Evolutionary conservation across 1,140 invertebrate species (phyloP).

Genomic region (Drosophila saltans): DNA sequence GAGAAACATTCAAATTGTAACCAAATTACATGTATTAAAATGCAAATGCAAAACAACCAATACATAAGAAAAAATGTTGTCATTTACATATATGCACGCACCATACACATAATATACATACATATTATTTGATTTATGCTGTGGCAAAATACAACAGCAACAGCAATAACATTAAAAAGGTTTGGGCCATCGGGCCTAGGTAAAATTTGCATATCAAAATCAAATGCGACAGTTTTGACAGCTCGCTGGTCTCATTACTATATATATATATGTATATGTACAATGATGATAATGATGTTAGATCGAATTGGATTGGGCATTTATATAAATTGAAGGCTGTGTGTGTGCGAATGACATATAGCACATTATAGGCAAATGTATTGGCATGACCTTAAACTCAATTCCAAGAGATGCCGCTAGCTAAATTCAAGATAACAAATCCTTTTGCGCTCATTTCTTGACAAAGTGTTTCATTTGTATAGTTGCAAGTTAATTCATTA

Average conservation of each 20-base stretch:
- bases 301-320: background rate
- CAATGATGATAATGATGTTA: conserved; percentile 40
- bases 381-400: conserved; percentile 28
- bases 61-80: conserved; percentile 52
- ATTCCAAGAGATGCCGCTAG: background rate
- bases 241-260: conserved; percentile 64
- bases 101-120: background rate
- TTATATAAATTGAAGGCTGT: conserved; percentile 1
- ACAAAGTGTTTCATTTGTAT: too few species aligned
- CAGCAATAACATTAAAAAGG: conserved; percentile 36
- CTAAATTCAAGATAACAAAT: background rate
- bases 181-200: conserved; percentile 11
- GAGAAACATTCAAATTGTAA: conserved; percentile 5
- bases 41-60: conserved; percentile 55
- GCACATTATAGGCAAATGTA: background rate
- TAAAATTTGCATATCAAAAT: conserved; percentile 73
- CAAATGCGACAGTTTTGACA: conserved; percentile 77
- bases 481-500: too few species aligned
- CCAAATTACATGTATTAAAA: conserved; percentile 21
- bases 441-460: too few species aligned
- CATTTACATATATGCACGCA: conserved; percentile 48
- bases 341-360: background rate
- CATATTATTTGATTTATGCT: conserved; percentile 69
- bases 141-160: conserved; percentile 62
- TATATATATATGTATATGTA: conserved; percentile 41